Evolutionary conservation across 2,888 invertebrate genomes (phyloP), one percentile per base, ranked within the genome.

Genomic region (Lapara coniferarum): DNA sequence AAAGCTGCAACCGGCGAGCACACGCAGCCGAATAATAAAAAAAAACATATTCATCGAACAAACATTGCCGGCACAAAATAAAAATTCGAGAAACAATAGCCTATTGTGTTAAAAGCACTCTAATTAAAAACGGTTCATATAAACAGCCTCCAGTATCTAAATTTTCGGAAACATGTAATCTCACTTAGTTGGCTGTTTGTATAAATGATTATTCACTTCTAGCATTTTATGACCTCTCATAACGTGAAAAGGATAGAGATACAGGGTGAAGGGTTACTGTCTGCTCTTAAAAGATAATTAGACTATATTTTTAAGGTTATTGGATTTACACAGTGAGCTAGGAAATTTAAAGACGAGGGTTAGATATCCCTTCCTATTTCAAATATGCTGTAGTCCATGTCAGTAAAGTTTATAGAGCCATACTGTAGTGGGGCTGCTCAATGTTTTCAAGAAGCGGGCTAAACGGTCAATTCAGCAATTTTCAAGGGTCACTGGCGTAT

Each of bases 221-320:
- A 19, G 49, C 7, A 63, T 19, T 63, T 63, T 63, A 63, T 49
- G 19, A 46, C 46, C 63, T 46, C 46, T 19, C 46, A 46, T 46
- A 63, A 63, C 63, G 13, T 19, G 46, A 49, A 49, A 63, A 63
- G 63, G 56, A 56, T 56, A 56, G 19, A 37, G 4, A 6, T 37
- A 37, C 8, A 37, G 37, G 37, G 19, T 10, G 19, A 63, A 63
- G 63, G 63, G 63, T 63, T 63, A 63, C 46, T 49, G 63, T 49
- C 63, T 49, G 63, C 63, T 63, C 63, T 63, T 63, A 63, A 63
- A 19, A 63, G 6, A 63, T 63, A 63, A 63, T 63, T 63, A 63
- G 46, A 49, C 16, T n/a, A 63, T 63, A 63, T 63, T 63, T 63
- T 49, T 49, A 49, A 19, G 49, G 19, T 63, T 46, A 63, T 63